Percentiles rank a stretch among this genome's conserved stretches.
phyloP scores from a whole-genome alignment of 2,113 vertebrate species.

The Rhinolophus ferrumequinum region DNA sequence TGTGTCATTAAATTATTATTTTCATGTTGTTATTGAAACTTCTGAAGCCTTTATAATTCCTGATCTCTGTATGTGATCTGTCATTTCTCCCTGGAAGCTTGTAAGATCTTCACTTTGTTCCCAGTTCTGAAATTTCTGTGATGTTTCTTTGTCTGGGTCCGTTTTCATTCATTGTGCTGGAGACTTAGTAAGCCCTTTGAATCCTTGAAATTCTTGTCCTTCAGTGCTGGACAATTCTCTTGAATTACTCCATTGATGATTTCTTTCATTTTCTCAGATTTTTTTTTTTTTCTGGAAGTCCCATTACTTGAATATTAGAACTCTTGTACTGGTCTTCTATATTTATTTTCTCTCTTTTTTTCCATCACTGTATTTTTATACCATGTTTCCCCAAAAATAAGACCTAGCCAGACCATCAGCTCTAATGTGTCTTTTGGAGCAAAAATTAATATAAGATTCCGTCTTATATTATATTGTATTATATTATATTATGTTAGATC shows the following conservation, averaged over 20 bases:
- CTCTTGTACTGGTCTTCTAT: not conserved
- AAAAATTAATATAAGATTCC: too few species aligned
- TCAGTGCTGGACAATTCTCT: not conserved
- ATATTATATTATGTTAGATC: too few species aligned
- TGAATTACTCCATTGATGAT: not conserved
- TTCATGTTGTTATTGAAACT: not conserved
- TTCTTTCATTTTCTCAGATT: not conserved
- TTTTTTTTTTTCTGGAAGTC: not conserved
- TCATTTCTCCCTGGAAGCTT: not conserved
- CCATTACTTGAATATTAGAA: not conserved
- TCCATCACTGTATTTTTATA: not conserved
- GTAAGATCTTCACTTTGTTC: not conserved
- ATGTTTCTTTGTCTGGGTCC: not conserved
- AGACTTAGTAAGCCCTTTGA: not conserved
- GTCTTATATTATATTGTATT: too few species aligned
- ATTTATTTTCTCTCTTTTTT: conserved; percentile 11
- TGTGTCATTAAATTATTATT: not conserved
- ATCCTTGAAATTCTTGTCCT: not conserved
- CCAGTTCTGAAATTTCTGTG: not conserved
- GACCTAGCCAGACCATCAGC: too few species aligned
- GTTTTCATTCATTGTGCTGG: not conserved
- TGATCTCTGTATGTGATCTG: not conserved
- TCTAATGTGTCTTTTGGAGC: too few species aligned
- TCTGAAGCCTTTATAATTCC: not conserved
- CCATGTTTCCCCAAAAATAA: too few species aligned